Percentiles rank a stretch among this genome's conserved stretches.
Evolutionary conservation across 2,797 vertebrate species (phyloP).

Genomic region (Harpia harpyja): DNA sequence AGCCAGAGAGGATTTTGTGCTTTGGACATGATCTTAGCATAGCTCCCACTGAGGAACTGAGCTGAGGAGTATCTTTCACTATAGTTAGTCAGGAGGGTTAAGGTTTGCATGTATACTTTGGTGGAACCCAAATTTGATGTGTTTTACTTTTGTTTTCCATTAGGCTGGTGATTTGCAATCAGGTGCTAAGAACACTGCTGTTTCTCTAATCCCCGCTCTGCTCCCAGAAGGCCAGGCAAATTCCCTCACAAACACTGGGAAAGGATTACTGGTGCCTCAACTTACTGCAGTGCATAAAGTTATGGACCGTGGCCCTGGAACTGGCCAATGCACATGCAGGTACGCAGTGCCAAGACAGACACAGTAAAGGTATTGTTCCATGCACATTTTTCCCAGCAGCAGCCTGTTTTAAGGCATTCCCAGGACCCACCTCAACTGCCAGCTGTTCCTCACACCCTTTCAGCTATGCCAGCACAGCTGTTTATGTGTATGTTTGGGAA

Average conservation of each 20-base stretch:
- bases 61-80: not conserved
- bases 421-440: not conserved
- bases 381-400: not conserved
- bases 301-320: not conserved
- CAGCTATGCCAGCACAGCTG: not conserved
- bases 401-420: not conserved
- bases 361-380: not conserved
- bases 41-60: not conserved
- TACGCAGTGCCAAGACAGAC: not conserved
- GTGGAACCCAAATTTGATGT: not conserved
- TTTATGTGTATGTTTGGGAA: not conserved
- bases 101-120: not conserved
- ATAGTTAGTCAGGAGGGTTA: not conserved
- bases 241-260: not conserved
- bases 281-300: not conserved
- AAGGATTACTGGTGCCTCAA: not conserved
- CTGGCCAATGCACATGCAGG: not conserved
- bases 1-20: not conserved
- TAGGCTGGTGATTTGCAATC: not conserved
- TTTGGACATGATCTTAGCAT: not conserved
- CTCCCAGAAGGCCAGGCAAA: not conserved
- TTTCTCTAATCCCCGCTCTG: not conserved
- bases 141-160: not conserved
- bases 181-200: not conserved
- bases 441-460: not conserved